Conservation (phyloP, 1,140 invertebrate species). For the Caerostris extrusa region DNA sequence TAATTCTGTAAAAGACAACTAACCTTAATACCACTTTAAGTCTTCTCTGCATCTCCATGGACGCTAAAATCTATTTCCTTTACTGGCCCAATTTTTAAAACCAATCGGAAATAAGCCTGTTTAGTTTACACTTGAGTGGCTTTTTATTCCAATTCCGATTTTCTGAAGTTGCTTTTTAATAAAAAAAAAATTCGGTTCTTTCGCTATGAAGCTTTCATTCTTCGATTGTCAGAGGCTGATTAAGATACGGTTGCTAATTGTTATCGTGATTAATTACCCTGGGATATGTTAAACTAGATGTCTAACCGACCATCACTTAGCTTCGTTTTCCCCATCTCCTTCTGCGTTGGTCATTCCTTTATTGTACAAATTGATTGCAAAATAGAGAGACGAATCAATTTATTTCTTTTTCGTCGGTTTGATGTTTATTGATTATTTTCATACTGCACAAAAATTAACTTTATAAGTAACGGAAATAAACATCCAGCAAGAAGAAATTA, state of each 20-base stretch:
- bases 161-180: neutral
- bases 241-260: constrained; percentile 26
- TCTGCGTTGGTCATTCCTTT: neutral
- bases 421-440: neutral
- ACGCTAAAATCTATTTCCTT: constrained; percentile 29
- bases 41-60: neutral
- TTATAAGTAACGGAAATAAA: neutral
- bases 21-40: neutral
- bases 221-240: constrained; percentile 15
- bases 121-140: constrained; percentile 7
- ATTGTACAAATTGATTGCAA: neutral
- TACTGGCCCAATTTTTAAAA: neutral
- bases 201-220: constrained; percentile 7
- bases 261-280: constrained; percentile 24
- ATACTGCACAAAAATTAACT: neutral
- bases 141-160: constrained; percentile 22
- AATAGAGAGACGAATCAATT: neutral
- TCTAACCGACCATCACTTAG: neutral
- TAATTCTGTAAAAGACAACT: constrained; percentile 3
- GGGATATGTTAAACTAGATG: constrained; percentile 19
- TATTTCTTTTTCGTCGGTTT: neutral
- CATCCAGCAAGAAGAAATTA: too few relatives aligned
- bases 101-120: constrained; percentile 4
- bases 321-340: neutral
- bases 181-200: constrained; percentile 3